Evolutionary conservation across 2,113 vertebrate genomes (phyloP), one percentile per base, ranked within the genome.

Genomic region (Rhegmatorhina hoffmannsi): DNA sequence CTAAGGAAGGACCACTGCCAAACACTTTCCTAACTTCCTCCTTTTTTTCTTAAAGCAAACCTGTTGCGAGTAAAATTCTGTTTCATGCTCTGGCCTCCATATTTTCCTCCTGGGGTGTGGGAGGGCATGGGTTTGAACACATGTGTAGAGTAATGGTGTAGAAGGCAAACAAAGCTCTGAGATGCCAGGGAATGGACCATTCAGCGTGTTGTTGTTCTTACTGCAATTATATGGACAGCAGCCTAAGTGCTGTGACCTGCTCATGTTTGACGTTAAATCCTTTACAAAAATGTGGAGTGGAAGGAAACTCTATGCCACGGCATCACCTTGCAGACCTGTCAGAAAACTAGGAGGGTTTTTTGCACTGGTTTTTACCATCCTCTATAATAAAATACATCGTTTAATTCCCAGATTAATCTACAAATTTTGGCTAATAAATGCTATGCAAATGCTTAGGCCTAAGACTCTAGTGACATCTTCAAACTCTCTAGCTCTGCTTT

Each of bases 91-190:
- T 69, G 40, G 38, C 70, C 80, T 79, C 53, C 13, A 11, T 1
- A 4, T 44, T 84, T 85, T 68, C 59, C 26, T 80, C 33, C n/a
- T 1, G 0, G 4, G 7, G 40, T 20, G 28, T 0, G 0, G 28
- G 25, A 78, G 31, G 23, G 13, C 10, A 10, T 1, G 5, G 10
- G 9, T 52, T 60, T 72, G 60, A 60, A 67, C 28, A 50, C n/a
- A 10, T 1, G 3, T 0, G 1, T 2, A 11, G 21, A 66, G 16
- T 8, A 73, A 49, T 0, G 0, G 21, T 34, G 44, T 33, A 70
- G 70, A 87, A 52, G 31, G 43, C 29, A 85, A 67, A 53, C 1
- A 11, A 56, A 75, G 33, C 29, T 67, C 21, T 0, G 2, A 49
- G 40, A 24, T 23, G 21, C 26, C 1, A 63, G 26, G 56, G 26